phyloP scores from a whole-genome alignment of 1,140 invertebrate genomes.

The Drosophila tani region DNA sequence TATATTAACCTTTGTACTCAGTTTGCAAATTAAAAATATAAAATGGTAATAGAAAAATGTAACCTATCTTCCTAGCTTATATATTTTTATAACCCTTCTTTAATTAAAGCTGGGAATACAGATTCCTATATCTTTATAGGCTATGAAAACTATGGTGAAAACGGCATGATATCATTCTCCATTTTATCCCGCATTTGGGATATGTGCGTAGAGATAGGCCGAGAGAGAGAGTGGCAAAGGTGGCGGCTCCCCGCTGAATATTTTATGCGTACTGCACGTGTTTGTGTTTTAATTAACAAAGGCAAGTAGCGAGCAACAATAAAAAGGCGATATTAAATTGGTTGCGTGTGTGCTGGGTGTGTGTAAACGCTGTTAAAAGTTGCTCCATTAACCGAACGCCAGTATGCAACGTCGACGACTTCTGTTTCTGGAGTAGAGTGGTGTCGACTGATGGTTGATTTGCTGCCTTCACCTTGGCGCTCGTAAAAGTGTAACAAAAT shows the following conservation, averaged over 20 bases:
- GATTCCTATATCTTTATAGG: constrained; percentile 28
- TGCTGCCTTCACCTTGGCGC: constrained; percentile 70
- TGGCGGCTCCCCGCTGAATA: constrained; percentile 60
- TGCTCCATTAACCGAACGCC: constrained; percentile 54
- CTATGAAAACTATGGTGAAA: constrained; percentile 10
- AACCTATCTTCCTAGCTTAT: background rate
- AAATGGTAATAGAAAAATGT: constrained; percentile 2
- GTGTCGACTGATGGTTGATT: constrained; percentile 40
- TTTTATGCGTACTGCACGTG: constrained; percentile 77
- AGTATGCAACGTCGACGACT: constrained; percentile 33
- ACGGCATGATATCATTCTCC: constrained; percentile 35
- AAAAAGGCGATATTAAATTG: constrained; percentile 76
- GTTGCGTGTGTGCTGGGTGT: constrained; percentile 34
- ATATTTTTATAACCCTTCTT: background rate
- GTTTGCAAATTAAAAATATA: background rate
- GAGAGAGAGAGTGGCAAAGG: constrained; percentile 18
- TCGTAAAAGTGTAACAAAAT: constrained; percentile 82
- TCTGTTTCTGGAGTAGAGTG: constrained; percentile 27
- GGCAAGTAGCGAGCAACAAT: constrained; percentile 65
- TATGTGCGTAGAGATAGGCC: constrained; percentile 8
- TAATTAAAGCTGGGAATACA: constrained; percentile 4
- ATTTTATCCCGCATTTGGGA: constrained; percentile 3
- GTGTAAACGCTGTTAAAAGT: constrained; percentile 58
- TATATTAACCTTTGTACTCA: background rate
- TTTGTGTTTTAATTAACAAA: constrained; percentile 84